Evolutionary conservation across 2,888 invertebrate genomes (phyloP), one percentile per base, ranked within the genome.

Genomic region (Invenusta paracnida): DNA sequence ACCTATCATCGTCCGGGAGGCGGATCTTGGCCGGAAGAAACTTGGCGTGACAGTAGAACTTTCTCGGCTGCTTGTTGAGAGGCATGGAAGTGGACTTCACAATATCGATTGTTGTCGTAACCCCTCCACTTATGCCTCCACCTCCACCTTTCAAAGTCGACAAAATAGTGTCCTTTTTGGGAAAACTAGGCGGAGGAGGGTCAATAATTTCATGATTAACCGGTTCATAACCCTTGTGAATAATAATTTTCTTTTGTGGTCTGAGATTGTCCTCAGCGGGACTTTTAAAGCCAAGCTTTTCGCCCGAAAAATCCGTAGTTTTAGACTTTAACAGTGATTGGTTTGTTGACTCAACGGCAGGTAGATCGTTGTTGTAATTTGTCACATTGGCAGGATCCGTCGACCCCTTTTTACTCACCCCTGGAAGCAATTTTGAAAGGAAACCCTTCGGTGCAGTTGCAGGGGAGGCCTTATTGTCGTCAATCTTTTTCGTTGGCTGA

Each of bases 1-100:
- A 73, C 23, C 25, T 73, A 23, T 73, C 73, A 23, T 73, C 73
- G 23, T 73, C 73, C 2, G 73, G 73, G 27, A 73, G 73, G 11
- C 73, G 73, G 23, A 73, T 25, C 29, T 29, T 29, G 2, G 82
- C 82, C 5, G 82, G 82, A 23, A 82, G 82, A 82, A 82, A 30
- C 28, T 30, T 29, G 2, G 82, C 82, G 28, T 82, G 31, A 27
- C 82, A 82, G 29, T 82, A 82, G 82, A 82, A 82, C 29, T 82
- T 82, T 5, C 73, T 5, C 2, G 17, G 73, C 73, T 73, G 73
- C 27, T 73, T 73, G n/a, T n/a, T n/a, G 2, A 73, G 25, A 13
- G 73, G 73, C 73, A 73, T 73, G 5, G 73, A 73, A n/a, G 27
- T 23, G 5, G 73, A 73, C 23, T 73, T 73, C 23, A 73, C 73